These are phyloP conservation scores for Musca vetustissima DNA, from an alignment of 1,140 invertebrate species.

Conservation along the genomic window DNA sequence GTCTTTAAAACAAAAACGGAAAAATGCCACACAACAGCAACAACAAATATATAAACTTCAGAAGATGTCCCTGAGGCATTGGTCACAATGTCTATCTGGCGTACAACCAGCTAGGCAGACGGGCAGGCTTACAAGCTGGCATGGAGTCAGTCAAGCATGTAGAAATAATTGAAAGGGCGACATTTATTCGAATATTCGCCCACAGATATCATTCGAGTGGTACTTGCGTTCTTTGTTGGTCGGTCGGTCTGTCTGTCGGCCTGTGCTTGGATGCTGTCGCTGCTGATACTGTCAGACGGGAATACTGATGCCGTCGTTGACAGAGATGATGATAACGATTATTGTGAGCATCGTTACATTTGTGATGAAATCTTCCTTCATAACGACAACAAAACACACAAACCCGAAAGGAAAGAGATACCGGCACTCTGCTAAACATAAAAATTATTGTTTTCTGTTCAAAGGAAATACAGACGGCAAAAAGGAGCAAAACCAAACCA, in stretches of 20 bases:
- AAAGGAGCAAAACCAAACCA: not conserved
- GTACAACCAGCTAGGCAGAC: not conserved
- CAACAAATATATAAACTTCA: too few species aligned
- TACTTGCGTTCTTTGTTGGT: not conserved
- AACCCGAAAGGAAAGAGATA: not conserved
- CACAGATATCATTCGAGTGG: not conserved
- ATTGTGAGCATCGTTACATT: not conserved
- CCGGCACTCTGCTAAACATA: too few species aligned
- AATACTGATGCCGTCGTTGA: not conserved
- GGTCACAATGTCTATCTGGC: conserved; percentile 18
- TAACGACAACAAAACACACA: not conserved
- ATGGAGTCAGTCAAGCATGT: conserved; percentile 8
- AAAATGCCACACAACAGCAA: too few species aligned
- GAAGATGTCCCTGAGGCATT: not conserved
- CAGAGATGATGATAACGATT: conserved; percentile 7
- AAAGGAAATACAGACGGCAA: not conserved
- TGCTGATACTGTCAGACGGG: too few species aligned
- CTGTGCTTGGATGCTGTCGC: not conserved
- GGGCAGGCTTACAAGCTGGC: too few species aligned
- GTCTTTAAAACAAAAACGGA: too few species aligned
- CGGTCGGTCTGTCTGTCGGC: too few species aligned
- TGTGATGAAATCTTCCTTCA: not conserved
- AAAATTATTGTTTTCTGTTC: too few species aligned
- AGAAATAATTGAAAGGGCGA: conserved; percentile 23
- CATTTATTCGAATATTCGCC: conserved; percentile 18